Base-by-base conservation (phyloP, 2,113 vertebrate genomes). In the Cichladusa arquata region DNA sequence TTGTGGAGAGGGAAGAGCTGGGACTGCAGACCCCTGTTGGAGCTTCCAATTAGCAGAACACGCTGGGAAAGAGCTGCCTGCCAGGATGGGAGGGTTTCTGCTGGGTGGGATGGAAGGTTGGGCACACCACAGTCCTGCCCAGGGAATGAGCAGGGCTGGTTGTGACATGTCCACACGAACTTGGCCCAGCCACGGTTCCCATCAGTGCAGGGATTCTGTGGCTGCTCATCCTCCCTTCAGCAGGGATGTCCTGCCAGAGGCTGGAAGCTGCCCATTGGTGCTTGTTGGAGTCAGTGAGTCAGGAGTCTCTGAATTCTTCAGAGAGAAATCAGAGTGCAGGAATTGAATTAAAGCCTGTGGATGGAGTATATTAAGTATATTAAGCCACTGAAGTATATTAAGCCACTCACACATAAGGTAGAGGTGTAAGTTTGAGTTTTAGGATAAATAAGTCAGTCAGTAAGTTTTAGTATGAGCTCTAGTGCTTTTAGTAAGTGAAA, bases 41-140 rank as follows among this genome's bases (percentile, higher is more conserved):
- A 95, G 77, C 72, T 92, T 90, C 84, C 95, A 97, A 6, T 96
- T 94, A 97, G 79, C 84, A 89, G 97, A 97, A 85, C 79, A 71
- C 57, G 26, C 69, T 81, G 88, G 86, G 93, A 82, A 90, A 93
- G 34, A 14, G 26, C 69, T 86, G 58, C 90, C 91, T 65, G 56
- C 56, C 24, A n/a, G 67, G 82, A 24, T 45, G 77, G 85, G 81
- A 97, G 73, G 67, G 33, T 57, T 62, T 71, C 58, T 71, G 44
- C 66, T 90, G 87, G 47, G 24, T 28, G 1, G 88, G 94, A 85
- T 70, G 92, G 66, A 96, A 66, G 53, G 22, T 23, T 85, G 40
- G 34, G 20, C 50, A 45, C 40, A 40, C 71, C 20, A 5, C 20
- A 12, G 3, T 53, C 42, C 81, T 53, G n/a, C 69, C 5, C 26